Conservation (phyloP, 1,140 invertebrate genomes). For the Melanaphis sacchari region DNA sequence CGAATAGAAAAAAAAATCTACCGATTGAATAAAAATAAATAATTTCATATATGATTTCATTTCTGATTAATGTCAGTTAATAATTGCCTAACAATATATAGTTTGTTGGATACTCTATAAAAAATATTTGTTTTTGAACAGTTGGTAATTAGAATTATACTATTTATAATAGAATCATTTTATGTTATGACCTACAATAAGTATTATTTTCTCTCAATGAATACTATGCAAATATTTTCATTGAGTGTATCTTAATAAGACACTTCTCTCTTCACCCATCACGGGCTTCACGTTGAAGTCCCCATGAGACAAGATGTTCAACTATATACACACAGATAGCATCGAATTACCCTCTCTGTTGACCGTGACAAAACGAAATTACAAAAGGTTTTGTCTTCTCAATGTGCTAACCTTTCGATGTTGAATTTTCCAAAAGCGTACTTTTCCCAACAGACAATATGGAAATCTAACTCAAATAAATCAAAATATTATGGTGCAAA, state of each 20-base stretch:
- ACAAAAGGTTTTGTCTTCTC: neutral
- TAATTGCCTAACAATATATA: neutral
- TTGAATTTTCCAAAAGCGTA: neutral
- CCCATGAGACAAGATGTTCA: neutral
- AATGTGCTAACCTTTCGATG: neutral
- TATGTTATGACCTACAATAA: neutral
- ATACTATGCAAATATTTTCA: neutral
- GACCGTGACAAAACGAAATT: neutral
- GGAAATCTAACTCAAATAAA: neutral
- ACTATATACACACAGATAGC: neutral
- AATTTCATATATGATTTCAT: neutral
- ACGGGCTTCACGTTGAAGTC: neutral
- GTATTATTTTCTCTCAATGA: neutral
- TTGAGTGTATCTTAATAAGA: neutral
- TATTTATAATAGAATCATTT: neutral
- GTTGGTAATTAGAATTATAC: neutral
- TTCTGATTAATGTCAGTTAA: neutral
- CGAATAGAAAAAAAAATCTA: too few species aligned
- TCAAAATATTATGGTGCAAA: neutral
- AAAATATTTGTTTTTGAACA: neutral
- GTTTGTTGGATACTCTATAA: neutral
- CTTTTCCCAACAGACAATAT: slow-evolving; percentile 5
- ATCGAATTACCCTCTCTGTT: neutral
- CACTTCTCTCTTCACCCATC: neutral
- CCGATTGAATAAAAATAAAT: slow-evolving; percentile 2